Percentiles rank a stretch among this genome's conserved stretches.
These are phyloP conservation scores for Bruchidius siliquastri DNA, from an alignment of 2,888 invertebrate genomes.

Conservation along the genomic window DNA sequence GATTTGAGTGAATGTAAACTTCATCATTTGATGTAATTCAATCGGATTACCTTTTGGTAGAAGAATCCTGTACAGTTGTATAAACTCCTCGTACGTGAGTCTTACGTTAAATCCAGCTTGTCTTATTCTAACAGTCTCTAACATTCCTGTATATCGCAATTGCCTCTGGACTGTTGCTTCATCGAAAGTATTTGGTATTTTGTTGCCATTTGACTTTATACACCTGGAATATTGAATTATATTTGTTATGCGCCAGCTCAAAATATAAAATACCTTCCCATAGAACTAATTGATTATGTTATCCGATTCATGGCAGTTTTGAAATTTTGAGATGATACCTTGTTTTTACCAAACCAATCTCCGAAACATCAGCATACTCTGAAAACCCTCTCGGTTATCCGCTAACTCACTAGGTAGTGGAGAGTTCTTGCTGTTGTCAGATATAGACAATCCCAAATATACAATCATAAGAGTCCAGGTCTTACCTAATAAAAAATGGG, in stretches of 20 bases:
- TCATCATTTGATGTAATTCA: not conserved
- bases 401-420: no score
- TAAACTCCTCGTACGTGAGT: conserved; percentile 90
- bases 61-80: conserved; percentile 85
- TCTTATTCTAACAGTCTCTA: conserved; percentile 91
- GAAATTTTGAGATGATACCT: no score
- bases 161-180: conserved; percentile 89
- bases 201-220: conserved; percentile 82
- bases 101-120: conserved; percentile 95
- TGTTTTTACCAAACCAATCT: no score
- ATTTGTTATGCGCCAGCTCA: not conserved
- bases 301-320: no score
- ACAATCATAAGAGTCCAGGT: no score
- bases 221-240: conserved; percentile 54
- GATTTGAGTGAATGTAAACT: no score
- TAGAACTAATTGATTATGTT: no score
- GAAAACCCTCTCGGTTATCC: no score
- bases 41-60: conserved; percentile 62
- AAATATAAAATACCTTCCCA: no score
- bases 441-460: no score
- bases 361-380: no score
- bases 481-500: conserved; percentile 79
- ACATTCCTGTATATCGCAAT: conserved; percentile 92
- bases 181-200: conserved; percentile 89
- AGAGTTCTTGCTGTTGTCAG: no score